These are phyloP conservation scores for Drosophila merina DNA, from an alignment of 2,888 invertebrate genomes.

Conservation along the genomic window DNA sequence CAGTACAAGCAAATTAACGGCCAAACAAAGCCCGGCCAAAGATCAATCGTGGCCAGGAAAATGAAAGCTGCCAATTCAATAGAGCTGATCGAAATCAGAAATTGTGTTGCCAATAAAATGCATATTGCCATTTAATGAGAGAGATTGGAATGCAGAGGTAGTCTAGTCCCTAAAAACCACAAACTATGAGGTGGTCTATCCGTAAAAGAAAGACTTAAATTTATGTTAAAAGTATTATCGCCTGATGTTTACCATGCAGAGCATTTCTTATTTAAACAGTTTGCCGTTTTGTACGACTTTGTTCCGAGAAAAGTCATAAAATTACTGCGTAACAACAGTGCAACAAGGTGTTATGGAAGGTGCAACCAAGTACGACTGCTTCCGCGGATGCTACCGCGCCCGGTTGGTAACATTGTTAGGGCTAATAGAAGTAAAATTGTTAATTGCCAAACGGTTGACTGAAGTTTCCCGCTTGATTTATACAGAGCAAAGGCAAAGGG, in stretches of 20 bases:
- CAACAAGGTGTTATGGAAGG: slow-evolving; percentile 81
- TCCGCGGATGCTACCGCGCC: slow-evolving; percentile 24
- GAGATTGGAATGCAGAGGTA: slow-evolving; percentile 1
- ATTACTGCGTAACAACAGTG: slow-evolving; percentile 80
- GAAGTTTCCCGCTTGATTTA: slow-evolving; percentile 67
- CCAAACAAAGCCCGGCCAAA: slow-evolving; percentile 68
- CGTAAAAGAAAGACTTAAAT: slow-evolving; percentile 35
- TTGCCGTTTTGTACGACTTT: slow-evolving; percentile 81
- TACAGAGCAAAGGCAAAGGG: slow-evolving; percentile 41
- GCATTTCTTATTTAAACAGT: slow-evolving; percentile 46
- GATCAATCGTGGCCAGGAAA: slow-evolving; percentile 57
- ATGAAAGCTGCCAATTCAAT: slow-evolving; percentile 6
- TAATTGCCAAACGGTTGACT: slow-evolving; percentile 76
- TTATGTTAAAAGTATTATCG: slow-evolving; percentile 71
- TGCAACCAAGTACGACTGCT: slow-evolving; percentile 47
- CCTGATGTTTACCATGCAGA: slow-evolving; percentile 54
- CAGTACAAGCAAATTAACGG: slow-evolving; percentile 66
- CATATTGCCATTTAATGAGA: neutral
- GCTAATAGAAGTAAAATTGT: slow-evolving; percentile 80
- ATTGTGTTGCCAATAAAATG: neutral
- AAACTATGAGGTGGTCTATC: slow-evolving; percentile 53
- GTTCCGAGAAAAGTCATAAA: slow-evolving; percentile 81
- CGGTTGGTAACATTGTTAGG: slow-evolving; percentile 62
- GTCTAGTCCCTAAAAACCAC: slow-evolving; percentile 9
- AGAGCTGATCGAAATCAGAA: neutral